Evolutionary conservation across 1,140 invertebrate genomes (phyloP), one percentile per base, ranked within the genome.

Genomic region (Pteromalus puparum): DNA sequence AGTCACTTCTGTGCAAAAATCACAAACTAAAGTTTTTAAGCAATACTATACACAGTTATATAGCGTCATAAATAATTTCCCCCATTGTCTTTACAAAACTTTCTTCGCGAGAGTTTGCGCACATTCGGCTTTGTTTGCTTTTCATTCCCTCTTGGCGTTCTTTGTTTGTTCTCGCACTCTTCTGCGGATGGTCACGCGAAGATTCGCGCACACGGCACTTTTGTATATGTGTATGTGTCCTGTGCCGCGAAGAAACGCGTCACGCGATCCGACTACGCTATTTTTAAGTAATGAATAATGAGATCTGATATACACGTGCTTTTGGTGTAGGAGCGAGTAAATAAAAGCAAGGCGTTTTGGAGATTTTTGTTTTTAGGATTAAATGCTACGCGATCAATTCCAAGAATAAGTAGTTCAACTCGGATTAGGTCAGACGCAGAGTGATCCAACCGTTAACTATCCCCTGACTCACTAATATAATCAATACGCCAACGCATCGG

Each of bases 11-110:
- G 21, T 10, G 26, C 67, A 68, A 68, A 68, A 68, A 68, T 68
- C 67, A 26, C 24, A 68, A 68, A 13, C 67, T 26, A 34, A 76
- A 76, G n/a, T 76, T 76, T 82, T 82, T 75, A 82, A 82, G 72
- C 53, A 34, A 34, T 34, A 34, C 30, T 34, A 5, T 74, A 38
- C 53, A 28, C 68, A 70, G 24, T n/a, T n/a, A n/a, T 30, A 9
- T 26, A 24, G 24, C 61, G 26, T 77, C 75, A 68, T 77, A 67
- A 82, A 77, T 82, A 82, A 82, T 82, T 77, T 76, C 73, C 24
- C 13, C 81, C 61, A 68, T 82, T 82, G 74, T 77, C 81, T 82
- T 82, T 82, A 77, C 65, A 82, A 82, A 82, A 82, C 61, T 82
- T 75, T 76, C 18, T 24, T 68, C 73, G 13, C 34, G 34, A 76